phyloP scores from a whole-genome alignment of 2,797 vertebrate genomes.

The Argyrosomus regius region DNA sequence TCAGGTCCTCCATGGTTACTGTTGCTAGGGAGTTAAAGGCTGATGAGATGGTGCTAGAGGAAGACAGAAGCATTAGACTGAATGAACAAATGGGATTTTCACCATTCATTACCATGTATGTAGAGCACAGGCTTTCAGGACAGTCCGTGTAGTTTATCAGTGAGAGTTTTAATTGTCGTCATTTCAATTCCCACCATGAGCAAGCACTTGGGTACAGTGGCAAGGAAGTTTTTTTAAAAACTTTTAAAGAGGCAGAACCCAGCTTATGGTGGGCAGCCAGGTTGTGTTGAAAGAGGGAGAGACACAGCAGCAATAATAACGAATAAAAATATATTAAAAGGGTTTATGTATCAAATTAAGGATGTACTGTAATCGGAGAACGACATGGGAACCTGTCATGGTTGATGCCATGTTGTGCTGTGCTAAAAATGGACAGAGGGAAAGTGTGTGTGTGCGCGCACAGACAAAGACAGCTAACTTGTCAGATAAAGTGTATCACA shows the following conservation, averaged over 20 bases:
- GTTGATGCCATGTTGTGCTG: not conserved
- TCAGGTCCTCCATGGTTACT: constrained; percentile 94
- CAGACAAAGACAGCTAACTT: not conserved
- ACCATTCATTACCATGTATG: not conserved
- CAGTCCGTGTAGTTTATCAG: not conserved
- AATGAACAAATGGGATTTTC: constrained; percentile 6
- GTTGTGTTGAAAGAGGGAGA: too few species aligned
- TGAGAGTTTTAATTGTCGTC: not conserved
- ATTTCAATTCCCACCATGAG: not conserved
- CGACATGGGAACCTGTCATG: not conserved
- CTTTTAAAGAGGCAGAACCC: too few species aligned
- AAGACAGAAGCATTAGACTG: not conserved
- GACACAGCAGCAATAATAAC: too few species aligned
- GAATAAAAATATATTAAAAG: too few species aligned
- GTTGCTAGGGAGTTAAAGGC: constrained; percentile 95
- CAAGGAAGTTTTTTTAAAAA: too few species aligned
- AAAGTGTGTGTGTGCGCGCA: too few species aligned
- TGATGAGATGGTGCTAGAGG: constrained; percentile 92
- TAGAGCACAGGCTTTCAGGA: not conserved
- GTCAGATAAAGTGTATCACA: not conserved
- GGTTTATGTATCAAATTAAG: not conserved
- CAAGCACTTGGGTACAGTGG: too few species aligned
- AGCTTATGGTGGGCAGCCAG: too few species aligned
- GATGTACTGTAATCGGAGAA: not conserved
- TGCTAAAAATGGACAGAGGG: not conserved